Evolutionary conservation across 2,888 invertebrate genomes (phyloP), one percentile per base, ranked within the genome.

Genomic region (Epistrophella euchroma): DNA sequence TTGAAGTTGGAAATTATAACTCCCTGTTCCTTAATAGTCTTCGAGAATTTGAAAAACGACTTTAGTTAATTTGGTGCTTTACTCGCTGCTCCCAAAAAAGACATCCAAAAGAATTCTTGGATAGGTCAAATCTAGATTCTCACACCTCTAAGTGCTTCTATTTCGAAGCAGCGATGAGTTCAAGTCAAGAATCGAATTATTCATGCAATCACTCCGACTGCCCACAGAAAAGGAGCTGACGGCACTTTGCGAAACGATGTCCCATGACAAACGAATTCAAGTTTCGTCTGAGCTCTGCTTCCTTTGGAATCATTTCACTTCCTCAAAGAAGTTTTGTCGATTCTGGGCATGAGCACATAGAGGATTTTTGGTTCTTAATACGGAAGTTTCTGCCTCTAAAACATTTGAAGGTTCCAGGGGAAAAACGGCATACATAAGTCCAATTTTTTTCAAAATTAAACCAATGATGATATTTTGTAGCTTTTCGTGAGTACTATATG

Each of bases 61-160:
- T 66, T 92, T 98, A 1, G 92, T 98, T 17, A 95, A 96, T 89
- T 95, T 95, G 19, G 95, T 96, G 0, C 90, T 98, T 10, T 92
- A 94, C 68, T 95, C 96, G 89, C 91, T 97, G 13, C 90, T 94
- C 0, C 91, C 92, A 93, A 94, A 47, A 93, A 94, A 71, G 93
- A 94, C 56, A 94, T 96, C 78, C 91, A 92, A n/a, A 93, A 94
- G 74, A 96, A 96, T 91, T 95, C 96, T 0, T 92, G 97, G 0
- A 93, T 96, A 15, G 96, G 98, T 99, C 0, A 98, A 98, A 91
- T 98, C 98, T 0, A 94, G 98, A 35, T 99, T 98, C 93, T 98
- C 98, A 0, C 98, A 98, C 91, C 94, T 98, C 0, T 97, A 98
- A 91, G 95, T 98, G 78, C 96, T 97, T 90, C 92, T 98, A 19